Conservation (phyloP, 1,140 invertebrate species). For the Macrobrachium nipponense region DNA sequence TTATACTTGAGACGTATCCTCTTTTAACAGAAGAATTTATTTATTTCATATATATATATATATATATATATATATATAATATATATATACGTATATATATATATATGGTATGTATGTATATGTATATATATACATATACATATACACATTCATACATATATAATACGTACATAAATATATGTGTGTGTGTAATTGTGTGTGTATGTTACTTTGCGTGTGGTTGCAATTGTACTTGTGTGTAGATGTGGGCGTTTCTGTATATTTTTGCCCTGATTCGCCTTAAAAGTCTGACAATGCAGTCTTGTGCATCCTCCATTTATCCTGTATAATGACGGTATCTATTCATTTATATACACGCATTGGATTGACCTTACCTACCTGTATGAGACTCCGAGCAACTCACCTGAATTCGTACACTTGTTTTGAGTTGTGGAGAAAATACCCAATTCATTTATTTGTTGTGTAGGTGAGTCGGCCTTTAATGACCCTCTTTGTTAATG, state of each 20-base stretch:
- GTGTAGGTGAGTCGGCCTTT: too few relatives aligned
- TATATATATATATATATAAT: constrained; percentile 18
- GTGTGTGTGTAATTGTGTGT: constrained; percentile 19
- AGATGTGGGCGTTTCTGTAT: background rate
- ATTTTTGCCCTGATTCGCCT: background rate
- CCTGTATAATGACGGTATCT: too few relatives aligned
- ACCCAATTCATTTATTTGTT: too few relatives aligned
- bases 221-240: background rate
- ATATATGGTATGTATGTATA: background rate
- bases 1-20: too few relatives aligned
- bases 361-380: too few relatives aligned
- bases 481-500: too few relatives aligned
- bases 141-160: constrained; percentile 7
- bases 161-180: constrained; percentile 19
- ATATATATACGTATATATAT: constrained; percentile 14
- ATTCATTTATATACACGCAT: too few relatives aligned
- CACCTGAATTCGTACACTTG: too few relatives aligned
- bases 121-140: constrained; percentile 10
- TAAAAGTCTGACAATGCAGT: background rate
- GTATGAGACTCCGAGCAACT: too few relatives aligned
- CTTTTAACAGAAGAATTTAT: too few relatives aligned
- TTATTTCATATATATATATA: constrained; percentile 18
- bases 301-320: background rate
- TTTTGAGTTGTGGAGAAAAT: too few relatives aligned
- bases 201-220: background rate